phyloP scores from a whole-genome alignment of 1,140 invertebrate species.

The Polypedilum vanderplanki region DNA sequence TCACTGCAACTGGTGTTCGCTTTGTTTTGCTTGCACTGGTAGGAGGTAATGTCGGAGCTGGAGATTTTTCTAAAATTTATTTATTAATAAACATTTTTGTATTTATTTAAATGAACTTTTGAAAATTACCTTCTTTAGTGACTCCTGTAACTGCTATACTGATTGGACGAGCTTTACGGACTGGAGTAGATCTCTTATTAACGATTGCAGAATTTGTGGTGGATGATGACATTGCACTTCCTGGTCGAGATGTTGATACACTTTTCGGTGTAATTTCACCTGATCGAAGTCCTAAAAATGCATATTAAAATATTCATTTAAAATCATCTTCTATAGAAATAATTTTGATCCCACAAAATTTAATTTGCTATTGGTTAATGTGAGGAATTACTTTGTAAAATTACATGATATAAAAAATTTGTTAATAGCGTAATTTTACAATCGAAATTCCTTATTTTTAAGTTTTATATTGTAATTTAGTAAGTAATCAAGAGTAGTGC shows the following conservation, averaged over 20 bases:
- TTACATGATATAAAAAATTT: no score
- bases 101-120: no score
- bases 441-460: no score
- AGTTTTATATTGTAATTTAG: no score
- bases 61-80: slow-evolving; percentile 13
- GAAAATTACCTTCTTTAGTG: slow-evolving; percentile 29
- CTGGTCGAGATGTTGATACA: slow-evolving; percentile 61
- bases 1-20: background rate
- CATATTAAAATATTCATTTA: slow-evolving; percentile 6
- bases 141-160: slow-evolving; percentile 80
- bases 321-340: no score
- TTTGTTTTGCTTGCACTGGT: background rate
- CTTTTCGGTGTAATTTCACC: slow-evolving; percentile 61
- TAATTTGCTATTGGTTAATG: no score
- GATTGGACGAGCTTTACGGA: slow-evolving; percentile 54
- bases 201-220: slow-evolving; percentile 39
- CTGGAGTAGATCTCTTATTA: slow-evolving; percentile 37
- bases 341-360: no score
- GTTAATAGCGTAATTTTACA: no score
- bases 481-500: background rate
- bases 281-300: slow-evolving; percentile 51
- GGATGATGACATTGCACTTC: slow-evolving; percentile 62
- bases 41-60: background rate
- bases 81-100: background rate
- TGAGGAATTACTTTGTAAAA: no score